Conservation (phyloP, 2,888 invertebrate species). For the Cephus pygmeus region DNA sequence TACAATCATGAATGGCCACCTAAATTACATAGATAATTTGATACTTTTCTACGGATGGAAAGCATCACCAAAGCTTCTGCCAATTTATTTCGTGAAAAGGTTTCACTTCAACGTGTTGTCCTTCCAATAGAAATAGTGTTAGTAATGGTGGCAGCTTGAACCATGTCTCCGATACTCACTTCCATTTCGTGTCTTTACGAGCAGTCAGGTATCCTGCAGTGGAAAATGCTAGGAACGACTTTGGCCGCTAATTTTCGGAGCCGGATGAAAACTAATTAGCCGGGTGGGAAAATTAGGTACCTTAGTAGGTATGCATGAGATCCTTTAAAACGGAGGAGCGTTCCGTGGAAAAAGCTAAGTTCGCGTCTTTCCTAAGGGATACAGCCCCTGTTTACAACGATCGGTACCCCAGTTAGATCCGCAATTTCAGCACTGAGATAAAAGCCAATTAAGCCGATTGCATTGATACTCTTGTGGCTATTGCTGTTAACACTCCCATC, state of each 20-base stretch:
- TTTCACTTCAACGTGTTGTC: neutral
- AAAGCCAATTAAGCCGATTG: constrained; percentile 42
- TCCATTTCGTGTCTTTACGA: neutral
- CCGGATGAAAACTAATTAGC: neutral
- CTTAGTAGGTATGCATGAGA: neutral
- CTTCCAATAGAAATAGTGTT: neutral
- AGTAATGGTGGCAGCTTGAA: neutral
- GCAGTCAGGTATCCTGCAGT: neutral
- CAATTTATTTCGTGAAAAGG: neutral
- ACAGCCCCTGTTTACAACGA: constrained; percentile 28
- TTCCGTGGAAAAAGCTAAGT: neutral
- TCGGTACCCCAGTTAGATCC: constrained; percentile 34
- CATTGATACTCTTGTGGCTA: neutral
- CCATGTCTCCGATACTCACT: neutral
- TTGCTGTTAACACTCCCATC: neutral
- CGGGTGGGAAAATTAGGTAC: neutral
- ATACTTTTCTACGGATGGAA: neutral
- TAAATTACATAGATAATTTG: neutral
- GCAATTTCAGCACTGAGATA: constrained; percentile 33
- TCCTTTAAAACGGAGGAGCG: neutral
- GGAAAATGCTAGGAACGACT: neutral
- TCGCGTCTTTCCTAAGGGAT: neutral
- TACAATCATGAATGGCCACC: neutral
- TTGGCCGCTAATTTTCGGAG: neutral
- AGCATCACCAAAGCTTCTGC: neutral